Evolutionary conservation across 2,113 vertebrate species (phyloP).

Genomic region (Thymallus thymallus): DNA sequence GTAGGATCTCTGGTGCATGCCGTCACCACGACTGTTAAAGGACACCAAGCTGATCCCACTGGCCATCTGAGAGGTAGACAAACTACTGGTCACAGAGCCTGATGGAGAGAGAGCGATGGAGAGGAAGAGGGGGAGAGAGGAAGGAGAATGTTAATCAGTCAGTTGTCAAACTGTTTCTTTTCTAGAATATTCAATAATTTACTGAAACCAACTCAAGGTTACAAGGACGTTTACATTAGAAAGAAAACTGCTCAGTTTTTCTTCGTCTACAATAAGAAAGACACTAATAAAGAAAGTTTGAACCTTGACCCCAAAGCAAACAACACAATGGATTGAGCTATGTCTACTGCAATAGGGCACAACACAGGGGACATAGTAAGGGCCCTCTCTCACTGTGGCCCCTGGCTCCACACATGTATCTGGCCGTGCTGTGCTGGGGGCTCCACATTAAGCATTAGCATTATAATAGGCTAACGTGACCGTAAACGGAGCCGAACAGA

Average conservation of each 20-base stretch:
- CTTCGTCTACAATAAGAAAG: not conserved
- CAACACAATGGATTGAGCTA: not conserved
- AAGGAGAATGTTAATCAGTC: not conserved
- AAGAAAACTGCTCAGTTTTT: not conserved
- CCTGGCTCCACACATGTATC: not conserved
- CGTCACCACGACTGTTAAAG: conserved; percentile 88
- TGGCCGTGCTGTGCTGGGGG: not conserved
- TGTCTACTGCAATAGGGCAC: not conserved
- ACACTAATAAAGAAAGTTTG: not conserved
- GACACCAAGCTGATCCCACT: conserved; percentile 89
- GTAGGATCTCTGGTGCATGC: conserved; percentile 95
- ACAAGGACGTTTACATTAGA: not conserved
- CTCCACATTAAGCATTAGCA: not conserved
- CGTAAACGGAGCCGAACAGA: not conserved
- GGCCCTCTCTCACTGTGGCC: not conserved
- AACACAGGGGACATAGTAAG: not conserved
- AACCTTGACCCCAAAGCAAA: not conserved
- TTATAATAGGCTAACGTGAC: not conserved
- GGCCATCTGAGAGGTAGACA: conserved; percentile 90
- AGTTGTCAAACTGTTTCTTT: not conserved
- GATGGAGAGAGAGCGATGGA: conserved; percentile 51
- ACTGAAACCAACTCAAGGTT: not conserved
- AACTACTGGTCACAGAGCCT: conserved; percentile 88
- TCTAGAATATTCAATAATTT: not conserved
- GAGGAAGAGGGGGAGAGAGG: not conserved